phyloP scores from a whole-genome alignment of 2,113 vertebrate species.

The Oryzias melastigma region DNA sequence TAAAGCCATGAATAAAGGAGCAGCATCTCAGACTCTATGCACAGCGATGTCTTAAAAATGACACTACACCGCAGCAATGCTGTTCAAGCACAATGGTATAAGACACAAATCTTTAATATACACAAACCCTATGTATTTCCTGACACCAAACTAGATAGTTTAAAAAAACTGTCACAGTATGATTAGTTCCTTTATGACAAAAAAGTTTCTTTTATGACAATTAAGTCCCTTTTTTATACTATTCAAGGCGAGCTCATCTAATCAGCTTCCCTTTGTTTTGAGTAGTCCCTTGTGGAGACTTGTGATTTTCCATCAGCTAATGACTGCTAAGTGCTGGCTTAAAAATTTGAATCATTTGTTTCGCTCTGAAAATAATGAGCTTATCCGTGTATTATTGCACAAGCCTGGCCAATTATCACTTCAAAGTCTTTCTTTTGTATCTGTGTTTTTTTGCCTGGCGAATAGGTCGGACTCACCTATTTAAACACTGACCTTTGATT shows the following conservation, averaged over 20 bases:
- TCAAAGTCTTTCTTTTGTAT: not conserved
- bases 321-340: slow-evolving; percentile 10
- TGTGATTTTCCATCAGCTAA: slow-evolving; percentile 8
- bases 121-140: not conserved
- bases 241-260: slow-evolving; percentile 5
- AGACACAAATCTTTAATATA: not conserved
- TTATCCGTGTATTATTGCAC: slow-evolving; percentile 1
- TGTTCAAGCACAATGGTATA: slow-evolving; percentile 21
- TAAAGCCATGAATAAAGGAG: slow-evolving; percentile 42
- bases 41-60: slow-evolving; percentile 19
- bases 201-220: not conserved
- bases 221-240: not conserved
- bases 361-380: not conserved
- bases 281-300: slow-evolving; percentile 9
- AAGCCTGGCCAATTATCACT: not conserved
- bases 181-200: not conserved
- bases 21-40: slow-evolving; percentile 6
- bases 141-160: not conserved
- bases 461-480: too few species aligned
- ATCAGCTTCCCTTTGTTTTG: slow-evolving; percentile 22
- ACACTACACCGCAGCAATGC: slow-evolving; percentile 5
- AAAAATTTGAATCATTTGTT: slow-evolving; percentile 16
- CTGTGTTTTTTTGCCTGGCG: too few species aligned
- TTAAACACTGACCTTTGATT: not conserved
- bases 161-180: slow-evolving; percentile 16